phyloP scores from a whole-genome alignment of 2,888 invertebrate species.

The Chaitophorus viminalis region DNA sequence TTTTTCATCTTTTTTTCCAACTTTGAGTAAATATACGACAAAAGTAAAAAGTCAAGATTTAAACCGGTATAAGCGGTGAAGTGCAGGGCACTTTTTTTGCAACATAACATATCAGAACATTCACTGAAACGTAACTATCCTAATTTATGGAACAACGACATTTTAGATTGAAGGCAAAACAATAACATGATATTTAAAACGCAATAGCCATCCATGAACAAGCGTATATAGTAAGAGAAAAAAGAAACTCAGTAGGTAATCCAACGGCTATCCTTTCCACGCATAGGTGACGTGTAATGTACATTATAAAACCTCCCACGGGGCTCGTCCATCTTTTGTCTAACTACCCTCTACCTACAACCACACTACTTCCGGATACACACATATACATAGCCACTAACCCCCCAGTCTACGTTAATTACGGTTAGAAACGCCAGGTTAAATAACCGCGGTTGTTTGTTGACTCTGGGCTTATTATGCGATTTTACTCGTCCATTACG shows the following conservation, averaged over 20 bases:
- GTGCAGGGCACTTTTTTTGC: too few relatives aligned
- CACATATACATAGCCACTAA: conserved; percentile 16
- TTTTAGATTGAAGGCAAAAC: too few relatives aligned
- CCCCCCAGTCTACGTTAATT: conserved; percentile 48
- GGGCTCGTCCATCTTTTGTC: conserved; percentile 61
- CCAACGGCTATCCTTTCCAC: conserved; percentile 26
- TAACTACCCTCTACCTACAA: conserved; percentile 17
- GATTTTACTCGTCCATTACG: conserved; percentile 57
- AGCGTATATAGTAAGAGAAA: neutral
- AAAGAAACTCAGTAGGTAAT: conserved; percentile 4
- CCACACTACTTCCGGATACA: conserved; percentile 39
- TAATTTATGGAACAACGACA: too few relatives aligned
- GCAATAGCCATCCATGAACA: too few relatives aligned
- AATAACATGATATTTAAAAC: too few relatives aligned
- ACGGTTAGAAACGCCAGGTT: conserved; percentile 62
- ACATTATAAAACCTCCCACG: conserved; percentile 60
- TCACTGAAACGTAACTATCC: too few relatives aligned
- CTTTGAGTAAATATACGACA: neutral
- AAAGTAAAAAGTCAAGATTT: neutral
- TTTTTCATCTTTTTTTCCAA: neutral
- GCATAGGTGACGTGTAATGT: conserved; percentile 52
- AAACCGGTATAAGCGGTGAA: neutral
- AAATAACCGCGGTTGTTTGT: conserved; percentile 60
- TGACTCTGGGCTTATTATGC: conserved; percentile 57
- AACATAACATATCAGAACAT: too few relatives aligned